phyloP scores from a whole-genome alignment of 1,140 invertebrate species.

The Sitophilus oryzae region DNA sequence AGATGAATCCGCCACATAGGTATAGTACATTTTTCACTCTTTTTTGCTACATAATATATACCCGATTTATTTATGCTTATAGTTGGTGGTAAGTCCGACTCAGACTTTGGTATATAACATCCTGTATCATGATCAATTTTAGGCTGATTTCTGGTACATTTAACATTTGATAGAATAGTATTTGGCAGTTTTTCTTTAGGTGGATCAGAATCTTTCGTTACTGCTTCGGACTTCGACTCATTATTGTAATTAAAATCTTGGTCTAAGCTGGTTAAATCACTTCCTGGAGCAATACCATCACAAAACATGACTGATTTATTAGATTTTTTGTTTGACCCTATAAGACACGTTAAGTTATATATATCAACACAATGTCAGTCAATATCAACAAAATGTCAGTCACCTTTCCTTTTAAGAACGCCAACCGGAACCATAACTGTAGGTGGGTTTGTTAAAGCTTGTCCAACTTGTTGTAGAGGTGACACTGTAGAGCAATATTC shows the following conservation, averaged over 20 bases:
- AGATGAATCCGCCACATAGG: too few relatives aligned
- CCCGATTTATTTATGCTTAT: slow-evolving; percentile 52
- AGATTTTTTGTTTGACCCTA: slow-evolving; percentile 51
- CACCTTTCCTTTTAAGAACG: slow-evolving; percentile 70
- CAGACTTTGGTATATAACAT: slow-evolving; percentile 53
- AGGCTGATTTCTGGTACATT: slow-evolving; percentile 44
- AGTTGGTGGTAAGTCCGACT: slow-evolving; percentile 52
- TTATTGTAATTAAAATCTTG: slow-evolving; percentile 38
- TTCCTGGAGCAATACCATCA: slow-evolving; percentile 85
- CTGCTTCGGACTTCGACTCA: slow-evolving; percentile 9
- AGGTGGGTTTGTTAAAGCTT: slow-evolving; percentile 52
- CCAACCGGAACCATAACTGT: slow-evolving; percentile 81
- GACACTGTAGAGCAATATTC: slow-evolving; percentile 86
- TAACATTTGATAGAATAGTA: slow-evolving; percentile 18
- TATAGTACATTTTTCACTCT: too few relatives aligned
- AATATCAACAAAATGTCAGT: background rate
- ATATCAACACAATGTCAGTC: background rate
- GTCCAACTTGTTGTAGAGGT: slow-evolving; percentile 62
- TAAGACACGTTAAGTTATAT: slow-evolving; percentile 2
- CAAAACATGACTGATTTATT: slow-evolving; percentile 84
- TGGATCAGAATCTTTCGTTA: background rate
- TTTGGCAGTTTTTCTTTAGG: slow-evolving; percentile 5
- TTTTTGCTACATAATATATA: slow-evolving; percentile 30
- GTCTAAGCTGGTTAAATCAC: slow-evolving; percentile 77
- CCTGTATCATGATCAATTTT: slow-evolving; percentile 50